phyloP scores from a whole-genome alignment of 2,888 invertebrate species.

The Crocallis elinguaria region DNA sequence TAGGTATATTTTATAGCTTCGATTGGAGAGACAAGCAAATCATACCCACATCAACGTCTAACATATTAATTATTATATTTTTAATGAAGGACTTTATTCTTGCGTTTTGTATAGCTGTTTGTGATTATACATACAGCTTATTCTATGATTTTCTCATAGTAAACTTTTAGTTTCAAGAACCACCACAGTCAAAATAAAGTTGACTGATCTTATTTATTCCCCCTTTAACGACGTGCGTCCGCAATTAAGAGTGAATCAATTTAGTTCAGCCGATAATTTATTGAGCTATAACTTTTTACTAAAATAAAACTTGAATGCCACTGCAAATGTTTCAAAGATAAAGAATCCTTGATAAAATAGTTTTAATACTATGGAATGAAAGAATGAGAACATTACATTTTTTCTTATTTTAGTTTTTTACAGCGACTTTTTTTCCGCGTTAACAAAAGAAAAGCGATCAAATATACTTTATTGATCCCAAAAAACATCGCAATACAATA shows the following conservation, averaged over 20 bases:
- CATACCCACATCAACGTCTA: no score
- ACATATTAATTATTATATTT: no score
- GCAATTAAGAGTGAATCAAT: conserved; percentile 58
- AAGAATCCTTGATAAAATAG: conserved; percentile 4
- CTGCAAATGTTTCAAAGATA: conserved; percentile 7
- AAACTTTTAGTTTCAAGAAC: background rate
- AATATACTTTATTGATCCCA: no score
- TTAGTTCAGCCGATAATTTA: conserved; percentile 50
- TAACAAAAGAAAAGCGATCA: no score
- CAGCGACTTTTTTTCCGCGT: background rate
- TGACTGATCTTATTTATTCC: conserved; percentile 26
- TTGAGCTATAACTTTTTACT: conserved; percentile 40
- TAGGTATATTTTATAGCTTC: no score
- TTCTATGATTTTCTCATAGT: background rate
- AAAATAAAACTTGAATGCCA: conserved; percentile 17
- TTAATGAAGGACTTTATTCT: no score
- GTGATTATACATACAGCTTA: background rate
- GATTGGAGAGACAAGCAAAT: no score
- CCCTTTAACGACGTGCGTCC: conserved; percentile 50
- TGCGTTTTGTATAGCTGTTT: no score
- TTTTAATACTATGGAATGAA: background rate
- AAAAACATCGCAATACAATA: no score
- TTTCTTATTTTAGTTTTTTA: background rate
- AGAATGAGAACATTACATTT: background rate
- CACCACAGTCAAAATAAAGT: conserved; percentile 12